These are phyloP conservation scores for Sternotherus odoratus DNA, from an alignment of 2,797 vertebrate genomes.

Conservation along the genomic window DNA sequence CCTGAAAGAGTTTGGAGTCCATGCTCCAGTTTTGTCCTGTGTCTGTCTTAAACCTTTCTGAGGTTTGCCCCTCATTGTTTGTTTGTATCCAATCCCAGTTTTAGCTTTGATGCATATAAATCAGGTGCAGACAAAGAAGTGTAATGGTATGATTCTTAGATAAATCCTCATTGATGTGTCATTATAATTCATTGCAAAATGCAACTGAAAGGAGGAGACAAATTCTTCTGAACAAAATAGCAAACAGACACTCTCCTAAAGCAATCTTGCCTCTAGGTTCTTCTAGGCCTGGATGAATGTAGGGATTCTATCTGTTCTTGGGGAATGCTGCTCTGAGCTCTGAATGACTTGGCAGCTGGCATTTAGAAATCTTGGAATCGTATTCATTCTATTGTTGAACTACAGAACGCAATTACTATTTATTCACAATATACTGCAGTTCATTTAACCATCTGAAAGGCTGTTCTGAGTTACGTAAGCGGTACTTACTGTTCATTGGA, in stretches of 20 bases:
- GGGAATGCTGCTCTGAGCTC: neutral
- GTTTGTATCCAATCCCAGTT: neutral
- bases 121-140: neutral
- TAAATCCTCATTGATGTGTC: neutral
- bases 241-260: neutral
- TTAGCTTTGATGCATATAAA: neutral
- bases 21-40: neutral
- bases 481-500: neutral
- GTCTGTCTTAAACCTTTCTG: neutral
- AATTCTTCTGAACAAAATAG: neutral
- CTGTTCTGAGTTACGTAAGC: neutral
- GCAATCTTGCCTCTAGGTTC: neutral
- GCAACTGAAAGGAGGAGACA: neutral
- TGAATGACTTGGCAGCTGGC: neutral
- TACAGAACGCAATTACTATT: neutral
- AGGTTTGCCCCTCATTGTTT: neutral
- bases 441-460: neutral
- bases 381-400: neutral
- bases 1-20: neutral
- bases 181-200: neutral
- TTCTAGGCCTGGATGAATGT: neutral
- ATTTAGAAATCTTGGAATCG: neutral
- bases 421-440: accelerated
- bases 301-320: neutral
- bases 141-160: neutral